Base-by-base conservation (phyloP, 2,113 vertebrate genomes). In the Pterocles orientalis region DNA sequence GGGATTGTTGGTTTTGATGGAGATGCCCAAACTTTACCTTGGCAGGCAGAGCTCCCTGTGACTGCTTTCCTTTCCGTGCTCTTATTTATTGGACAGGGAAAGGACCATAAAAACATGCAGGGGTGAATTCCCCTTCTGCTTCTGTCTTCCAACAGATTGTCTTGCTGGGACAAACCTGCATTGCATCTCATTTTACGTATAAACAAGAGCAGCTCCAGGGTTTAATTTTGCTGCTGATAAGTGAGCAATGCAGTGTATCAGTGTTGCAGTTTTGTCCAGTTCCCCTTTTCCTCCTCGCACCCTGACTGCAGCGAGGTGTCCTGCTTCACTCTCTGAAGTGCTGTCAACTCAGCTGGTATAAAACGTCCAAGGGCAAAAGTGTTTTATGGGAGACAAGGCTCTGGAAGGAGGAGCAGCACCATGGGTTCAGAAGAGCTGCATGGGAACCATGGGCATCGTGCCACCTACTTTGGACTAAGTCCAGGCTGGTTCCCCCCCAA, bases 371-470 rank as follows among this genome's bases (percentile, higher is more conserved):
- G 39, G 28, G 11, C n/a, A 20, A 50, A 79, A 31, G 9, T 17
- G 10, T 50, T 83, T 89, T 24, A 9, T 58, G 29, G 36, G 18
- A 48, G 48, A 18, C 2, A 5, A 65, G 39, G 24, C n/a, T 77
- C 24, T 82, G 81, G 70, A 28, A 82, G 23, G 34, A n/a, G 75
- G 56, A 65, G 47, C 47, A 54, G 48, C 41, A 28, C 34, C 0
- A 5, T 1, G 2, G 2, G 19, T 47, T 7, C 16, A 12, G 29
- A 58, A 57, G 24, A 65, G 43, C n/a, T 56, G 48, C 14, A 8
- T 0, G 6, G 51, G 33, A 54, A 6, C 75, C 0, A 0, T n/a
- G 64, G 54, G 48, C 53, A 36, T 1, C 2, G 25, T 81, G 34
- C 76, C 53, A 34, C n/a, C 9, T 0, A 0, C 45, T 72, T 73